phyloP scores from a whole-genome alignment of 2,113 vertebrate species.

The Conger conger region DNA sequence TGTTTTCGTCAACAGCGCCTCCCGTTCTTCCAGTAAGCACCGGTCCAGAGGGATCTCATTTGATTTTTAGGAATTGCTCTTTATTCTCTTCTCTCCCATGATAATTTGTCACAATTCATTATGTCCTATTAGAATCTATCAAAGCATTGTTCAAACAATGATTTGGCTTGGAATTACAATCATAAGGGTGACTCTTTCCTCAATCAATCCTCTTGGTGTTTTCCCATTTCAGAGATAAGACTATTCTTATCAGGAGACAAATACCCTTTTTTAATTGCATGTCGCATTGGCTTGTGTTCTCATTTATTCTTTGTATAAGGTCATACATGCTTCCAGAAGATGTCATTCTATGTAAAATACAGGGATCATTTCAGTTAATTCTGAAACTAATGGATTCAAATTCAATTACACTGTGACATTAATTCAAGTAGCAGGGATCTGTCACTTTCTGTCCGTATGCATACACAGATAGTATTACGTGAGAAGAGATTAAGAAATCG shows the following conservation, averaged over 20 bases:
- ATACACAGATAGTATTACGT: neutral
- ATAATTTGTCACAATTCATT: neutral
- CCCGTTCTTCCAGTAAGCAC: slow-evolving; percentile 77
- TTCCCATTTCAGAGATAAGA: neutral
- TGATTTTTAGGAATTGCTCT: neutral
- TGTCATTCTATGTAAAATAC: neutral
- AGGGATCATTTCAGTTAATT: neutral
- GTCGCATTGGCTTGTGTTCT: slow-evolving; percentile 15
- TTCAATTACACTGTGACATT: slow-evolving; percentile 16
- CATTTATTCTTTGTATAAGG: neutral
- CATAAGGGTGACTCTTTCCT: neutral
- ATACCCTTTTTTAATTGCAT: neutral
- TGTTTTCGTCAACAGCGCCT: slow-evolving; percentile 85
- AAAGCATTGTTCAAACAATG: neutral
- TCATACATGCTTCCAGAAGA: neutral
- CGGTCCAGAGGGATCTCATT: neutral
- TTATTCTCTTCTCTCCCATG: neutral
- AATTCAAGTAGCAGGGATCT: neutral
- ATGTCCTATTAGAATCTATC: neutral
- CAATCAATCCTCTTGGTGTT: neutral
- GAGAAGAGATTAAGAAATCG: neutral
- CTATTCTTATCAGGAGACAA: neutral
- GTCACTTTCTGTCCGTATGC: neutral
- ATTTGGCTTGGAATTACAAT: neutral
- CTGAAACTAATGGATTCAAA: slow-evolving; percentile 10